phyloP scores from a whole-genome alignment of 2,888 invertebrate genomes.

The Diaperis boleti region DNA sequence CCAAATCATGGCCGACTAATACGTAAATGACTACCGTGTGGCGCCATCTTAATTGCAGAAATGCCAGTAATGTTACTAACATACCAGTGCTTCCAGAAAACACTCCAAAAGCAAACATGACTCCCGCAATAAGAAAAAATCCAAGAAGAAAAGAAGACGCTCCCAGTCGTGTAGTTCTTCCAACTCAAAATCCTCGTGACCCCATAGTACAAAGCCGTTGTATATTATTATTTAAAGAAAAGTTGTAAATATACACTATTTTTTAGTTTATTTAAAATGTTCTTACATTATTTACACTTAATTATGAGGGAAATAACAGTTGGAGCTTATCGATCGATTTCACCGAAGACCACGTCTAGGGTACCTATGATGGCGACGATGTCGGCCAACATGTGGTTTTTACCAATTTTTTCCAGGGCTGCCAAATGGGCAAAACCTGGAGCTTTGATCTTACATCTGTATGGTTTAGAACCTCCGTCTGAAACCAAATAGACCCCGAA shows the following conservation, averaged over 20 bases:
- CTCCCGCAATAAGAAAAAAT: slow-evolving; percentile 57
- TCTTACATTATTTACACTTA: slow-evolving; percentile 31
- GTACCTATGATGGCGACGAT: slow-evolving; percentile 98
- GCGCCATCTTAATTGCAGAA: neutral
- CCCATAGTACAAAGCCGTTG: slow-evolving; percentile 26
- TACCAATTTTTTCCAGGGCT: slow-evolving; percentile 88
- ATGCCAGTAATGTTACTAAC: neutral
- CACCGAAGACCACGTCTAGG: slow-evolving; percentile 92
- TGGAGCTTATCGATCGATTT: slow-evolving; percentile 84
- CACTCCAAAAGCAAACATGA: slow-evolving; percentile 59
- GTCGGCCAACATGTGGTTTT: slow-evolving; percentile 93
- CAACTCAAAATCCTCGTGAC: slow-evolving; percentile 47
- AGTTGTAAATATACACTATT: slow-evolving; percentile 32
- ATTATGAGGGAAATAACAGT: slow-evolving; percentile 1
- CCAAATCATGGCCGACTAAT: too few relatives aligned
- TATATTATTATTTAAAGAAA: slow-evolving; percentile 15
- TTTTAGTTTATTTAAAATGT: slow-evolving; percentile 31
- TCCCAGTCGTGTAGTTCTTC: slow-evolving; percentile 52
- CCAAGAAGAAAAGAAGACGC: slow-evolving; percentile 54
- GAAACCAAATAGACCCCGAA: slow-evolving; percentile 98
- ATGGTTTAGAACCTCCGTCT: slow-evolving; percentile 95
- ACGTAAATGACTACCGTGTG: too few relatives aligned
- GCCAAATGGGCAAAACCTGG: slow-evolving; percentile 90
- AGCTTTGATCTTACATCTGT: slow-evolving; percentile 91
- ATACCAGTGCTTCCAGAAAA: slow-evolving; percentile 55